Evolutionary conservation across 2,797 vertebrate species (phyloP).

Genomic region (Okamejei kenojei): DNA sequence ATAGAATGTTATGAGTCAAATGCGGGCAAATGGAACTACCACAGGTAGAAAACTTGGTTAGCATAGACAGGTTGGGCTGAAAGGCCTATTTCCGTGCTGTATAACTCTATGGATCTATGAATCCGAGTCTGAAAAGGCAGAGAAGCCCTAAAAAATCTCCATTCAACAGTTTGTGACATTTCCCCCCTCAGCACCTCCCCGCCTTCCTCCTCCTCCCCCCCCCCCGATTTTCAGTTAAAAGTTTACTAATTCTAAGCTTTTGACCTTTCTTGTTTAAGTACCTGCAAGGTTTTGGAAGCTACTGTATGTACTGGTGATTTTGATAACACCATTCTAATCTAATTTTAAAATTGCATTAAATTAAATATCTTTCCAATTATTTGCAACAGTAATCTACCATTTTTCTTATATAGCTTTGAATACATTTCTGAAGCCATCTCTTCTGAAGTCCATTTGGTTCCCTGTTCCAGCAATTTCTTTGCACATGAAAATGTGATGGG

Average conservation of each 20-base stretch:
- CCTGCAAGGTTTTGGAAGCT: conserved; percentile 17
- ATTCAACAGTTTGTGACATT: background rate
- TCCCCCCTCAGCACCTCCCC: background rate
- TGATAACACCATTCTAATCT: conserved; percentile 22
- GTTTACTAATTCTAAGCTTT: conserved; percentile 5
- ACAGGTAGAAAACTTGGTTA: no score
- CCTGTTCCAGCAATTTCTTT: conserved; percentile 36
- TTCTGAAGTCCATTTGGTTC: conserved; percentile 36
- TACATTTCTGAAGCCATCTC: conserved; percentile 31
- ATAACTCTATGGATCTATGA: no score
- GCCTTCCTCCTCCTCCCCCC: background rate
- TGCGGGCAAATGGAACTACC: no score
- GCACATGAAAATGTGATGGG: conserved; percentile 32
- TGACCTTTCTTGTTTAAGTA: conserved; percentile 34
- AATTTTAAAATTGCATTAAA: conserved; percentile 34
- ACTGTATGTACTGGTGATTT: background rate
- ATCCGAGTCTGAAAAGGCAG: background rate
- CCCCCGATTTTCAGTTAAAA: background rate
- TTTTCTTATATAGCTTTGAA: conserved; percentile 24
- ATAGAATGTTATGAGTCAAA: no score
- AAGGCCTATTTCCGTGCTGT: no score
- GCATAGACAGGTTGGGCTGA: no score
- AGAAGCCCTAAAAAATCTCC: background rate
- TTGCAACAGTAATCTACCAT: conserved; percentile 27
- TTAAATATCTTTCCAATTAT: conserved; percentile 26